Evolutionary conservation across 2,113 vertebrate genomes (phyloP).

Genomic region (Aix galericulata): DNA sequence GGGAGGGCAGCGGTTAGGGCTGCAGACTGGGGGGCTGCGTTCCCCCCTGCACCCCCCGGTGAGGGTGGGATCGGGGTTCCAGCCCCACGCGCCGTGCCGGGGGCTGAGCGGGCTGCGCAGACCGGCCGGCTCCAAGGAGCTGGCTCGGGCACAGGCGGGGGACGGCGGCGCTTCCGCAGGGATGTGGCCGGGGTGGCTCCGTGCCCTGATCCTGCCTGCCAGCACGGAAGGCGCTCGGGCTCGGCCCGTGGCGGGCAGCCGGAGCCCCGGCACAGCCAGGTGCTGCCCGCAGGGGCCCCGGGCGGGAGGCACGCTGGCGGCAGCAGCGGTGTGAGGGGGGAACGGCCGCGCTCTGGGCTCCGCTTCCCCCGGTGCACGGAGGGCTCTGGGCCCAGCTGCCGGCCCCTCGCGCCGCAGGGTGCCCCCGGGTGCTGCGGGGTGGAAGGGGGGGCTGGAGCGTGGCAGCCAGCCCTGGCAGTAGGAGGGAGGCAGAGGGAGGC

Average conservation of each 20-base stretch:
- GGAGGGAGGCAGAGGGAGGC: background rate
- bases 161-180: accelerated
- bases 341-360: background rate
- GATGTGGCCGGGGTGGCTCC: background rate
- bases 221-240: background rate
- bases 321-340: background rate
- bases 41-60: accelerated
- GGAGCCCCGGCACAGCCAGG: accelerated
- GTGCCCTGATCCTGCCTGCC: accelerated
- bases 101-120: background rate
- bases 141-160: background rate
- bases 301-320: accelerated
- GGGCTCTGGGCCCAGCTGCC: background rate
- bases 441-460: background rate
- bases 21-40: background rate
- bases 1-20: slow-evolving; percentile 29
- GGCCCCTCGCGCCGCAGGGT: accelerated
- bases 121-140: background rate
- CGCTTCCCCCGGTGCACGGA: accelerated
- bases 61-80: background rate
- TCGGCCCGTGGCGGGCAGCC: background rate
- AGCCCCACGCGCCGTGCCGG: background rate
- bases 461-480: background rate
- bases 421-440: background rate
- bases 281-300: background rate